Percentiles rank a stretch among this genome's conserved stretches.
phyloP scores from a whole-genome alignment of 2,888 invertebrate species.

The Zaprionus bogoriensis region DNA sequence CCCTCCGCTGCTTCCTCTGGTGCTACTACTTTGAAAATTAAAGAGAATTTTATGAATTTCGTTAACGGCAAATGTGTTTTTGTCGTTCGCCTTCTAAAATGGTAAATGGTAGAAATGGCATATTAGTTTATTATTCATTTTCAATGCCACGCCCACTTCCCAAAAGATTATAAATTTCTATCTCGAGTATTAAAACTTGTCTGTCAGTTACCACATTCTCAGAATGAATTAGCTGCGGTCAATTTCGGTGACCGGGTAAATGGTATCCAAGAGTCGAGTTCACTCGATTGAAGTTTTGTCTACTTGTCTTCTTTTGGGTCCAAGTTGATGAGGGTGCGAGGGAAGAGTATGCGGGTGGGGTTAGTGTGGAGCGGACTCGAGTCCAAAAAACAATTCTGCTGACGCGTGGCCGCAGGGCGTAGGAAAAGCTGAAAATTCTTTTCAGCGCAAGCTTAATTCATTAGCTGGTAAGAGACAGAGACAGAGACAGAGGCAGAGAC shows the following conservation, averaged over 20 bases:
- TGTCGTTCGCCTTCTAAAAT: too few species aligned
- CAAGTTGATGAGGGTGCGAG: neutral
- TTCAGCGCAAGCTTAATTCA: conserved; percentile 71
- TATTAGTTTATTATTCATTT: too few species aligned
- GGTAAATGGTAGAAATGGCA: too few species aligned
- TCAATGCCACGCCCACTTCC: too few species aligned
- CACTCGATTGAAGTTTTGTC: too few species aligned
- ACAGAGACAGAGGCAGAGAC: neutral
- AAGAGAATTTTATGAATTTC: conserved; percentile 49
- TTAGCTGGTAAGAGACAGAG: conserved; percentile 31
- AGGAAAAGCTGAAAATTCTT: conserved; percentile 53
- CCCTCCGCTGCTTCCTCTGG: too few species aligned
- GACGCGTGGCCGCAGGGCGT: conserved; percentile 44
- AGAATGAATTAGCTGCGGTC: too few species aligned
- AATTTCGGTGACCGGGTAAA: too few species aligned
- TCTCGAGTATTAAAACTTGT: too few species aligned
- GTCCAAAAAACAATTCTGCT: conserved; percentile 64
- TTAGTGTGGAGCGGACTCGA: neutral
- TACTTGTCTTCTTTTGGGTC: conserved; percentile 3
- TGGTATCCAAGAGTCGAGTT: too few species aligned
- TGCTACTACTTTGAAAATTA: conserved; percentile 27
- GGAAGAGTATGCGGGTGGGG: neutral
- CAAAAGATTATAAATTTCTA: too few species aligned
- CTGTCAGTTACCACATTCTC: too few species aligned
- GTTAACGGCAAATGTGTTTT: conserved; percentile 38